Evolutionary conservation across 2,888 invertebrate genomes (phyloP).

Genomic region (Tholera decimalis): DNA sequence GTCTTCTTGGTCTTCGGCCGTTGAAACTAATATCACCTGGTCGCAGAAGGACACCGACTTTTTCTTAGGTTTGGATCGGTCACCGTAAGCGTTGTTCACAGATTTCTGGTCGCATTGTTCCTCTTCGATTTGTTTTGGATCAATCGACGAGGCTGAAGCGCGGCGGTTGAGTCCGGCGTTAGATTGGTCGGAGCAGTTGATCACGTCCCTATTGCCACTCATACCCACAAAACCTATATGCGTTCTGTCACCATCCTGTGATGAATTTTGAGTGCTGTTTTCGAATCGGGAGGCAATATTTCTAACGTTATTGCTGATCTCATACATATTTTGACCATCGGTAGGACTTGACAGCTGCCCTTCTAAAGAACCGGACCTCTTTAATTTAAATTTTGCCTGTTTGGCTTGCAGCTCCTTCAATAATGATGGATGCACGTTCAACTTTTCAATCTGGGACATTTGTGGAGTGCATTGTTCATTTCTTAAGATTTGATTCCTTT

Average conservation of each 20-base stretch:
- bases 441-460: constrained; percentile 76
- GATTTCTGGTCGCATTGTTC: constrained; percentile 82
- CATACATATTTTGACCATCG: constrained; percentile 73
- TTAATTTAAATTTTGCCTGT: constrained; percentile 91
- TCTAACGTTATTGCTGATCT: constrained; percentile 91
- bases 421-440: constrained; percentile 88
- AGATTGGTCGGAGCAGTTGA: constrained; percentile 85
- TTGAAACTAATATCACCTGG: constrained; percentile 97
- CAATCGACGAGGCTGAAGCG: constrained; percentile 85
- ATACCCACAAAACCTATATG: constrained; percentile 86
- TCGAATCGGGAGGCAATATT: constrained; percentile 97
- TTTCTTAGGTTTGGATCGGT: constrained; percentile 94
- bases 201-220: constrained; percentile 87
- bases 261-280: constrained; percentile 74
- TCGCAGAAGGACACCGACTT: constrained; percentile 99
- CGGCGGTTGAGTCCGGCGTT: constrained; percentile 81
- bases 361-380: constrained; percentile 83
- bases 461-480: constrained; percentile 78
- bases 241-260: constrained; percentile 80
- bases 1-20: constrained; percentile 97
- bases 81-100: constrained; percentile 82
- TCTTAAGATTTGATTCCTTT: constrained; percentile 92
- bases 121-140: constrained; percentile 85
- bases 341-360: constrained; percentile 80
- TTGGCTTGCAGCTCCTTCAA: constrained; percentile 95